Evolutionary conservation across 2,797 vertebrate genomes (phyloP), one percentile per base, ranked within the genome.

Genomic region (Prunella strophiata): DNA sequence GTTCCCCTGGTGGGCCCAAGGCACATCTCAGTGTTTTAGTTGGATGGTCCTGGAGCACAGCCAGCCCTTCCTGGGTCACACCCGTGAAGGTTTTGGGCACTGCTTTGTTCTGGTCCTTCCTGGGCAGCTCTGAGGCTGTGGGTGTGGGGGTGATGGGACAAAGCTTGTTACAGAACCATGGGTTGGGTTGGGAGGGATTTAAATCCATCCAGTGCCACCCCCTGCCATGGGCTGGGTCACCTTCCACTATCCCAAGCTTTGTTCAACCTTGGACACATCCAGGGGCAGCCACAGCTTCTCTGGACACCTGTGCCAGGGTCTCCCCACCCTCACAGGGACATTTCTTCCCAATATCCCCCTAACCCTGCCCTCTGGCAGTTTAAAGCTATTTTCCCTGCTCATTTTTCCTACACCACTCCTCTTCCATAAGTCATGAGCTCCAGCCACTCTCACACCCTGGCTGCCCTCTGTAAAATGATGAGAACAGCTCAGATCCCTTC

Each of bases 121-220:
- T 22, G 48, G 7, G 0, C 76, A 50, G 14, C 54, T 50, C 7
- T 40, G 62, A 42, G 52, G 15, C 3, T 32, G 36, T 47, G 54
- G 54, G 10, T 8, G 17, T 0, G 2, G 6, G 1, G 22, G 11
- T 1, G 14, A 25, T 1, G 15, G 62, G 18, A 11, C 30, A 61
- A 73, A 77, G 34, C 26, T 74, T 27, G 16, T 54, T 16, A 48
- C 5, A 42, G 18, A 54, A 21, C 14, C 54, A 4, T 42, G 25
- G 27, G 10, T n/a, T 59, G 20, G 30, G 13, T 25, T 38, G n/a
- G 48, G 16, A 40, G 30, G 48, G 42, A 27, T 3, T 32, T 32
- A 14, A 77, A 14, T 25, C 25, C 26, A 34, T 3, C 50, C 43
- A 6, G 4, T 70, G 15, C 13, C 55, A 54, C 9, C 1, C 19